Evolutionary conservation across 2,113 vertebrate genomes (phyloP).

Genomic region (Ptilonorhynchus violaceus): DNA sequence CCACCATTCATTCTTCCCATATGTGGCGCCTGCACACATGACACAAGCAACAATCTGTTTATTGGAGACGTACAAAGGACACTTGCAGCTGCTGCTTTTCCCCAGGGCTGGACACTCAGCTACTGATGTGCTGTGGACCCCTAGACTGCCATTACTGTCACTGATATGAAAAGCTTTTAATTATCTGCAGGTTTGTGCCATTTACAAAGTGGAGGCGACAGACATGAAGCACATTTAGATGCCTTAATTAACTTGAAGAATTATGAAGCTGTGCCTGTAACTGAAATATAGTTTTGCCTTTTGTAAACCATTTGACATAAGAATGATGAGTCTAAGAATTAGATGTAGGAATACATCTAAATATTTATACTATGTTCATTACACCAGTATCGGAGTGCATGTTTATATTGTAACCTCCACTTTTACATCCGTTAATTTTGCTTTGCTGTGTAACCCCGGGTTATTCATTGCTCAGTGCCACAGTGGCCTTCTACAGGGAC

Average conservation of each 20-base stretch:
- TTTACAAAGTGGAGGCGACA: not conserved
- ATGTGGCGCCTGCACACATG: fast-evolving
- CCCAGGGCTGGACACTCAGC: not conserved
- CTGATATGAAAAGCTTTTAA: not conserved
- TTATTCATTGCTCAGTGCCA: not conserved
- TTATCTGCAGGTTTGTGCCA: not conserved
- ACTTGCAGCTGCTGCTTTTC: not conserved
- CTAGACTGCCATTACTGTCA: not conserved
- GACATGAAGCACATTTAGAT: not conserved
- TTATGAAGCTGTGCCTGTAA: not conserved
- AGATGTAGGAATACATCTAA: slow-evolving; percentile 37
- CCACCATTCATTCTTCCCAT: fast-evolving
- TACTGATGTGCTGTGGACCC: not conserved
- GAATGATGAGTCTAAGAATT: slow-evolving; percentile 16
- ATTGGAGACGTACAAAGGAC: fast-evolving
- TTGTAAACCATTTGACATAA: slow-evolving; percentile 36
- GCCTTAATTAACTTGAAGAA: slow-evolving; percentile 16
- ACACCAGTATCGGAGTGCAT: not conserved
- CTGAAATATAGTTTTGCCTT: not conserved
- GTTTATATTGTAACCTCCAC: not conserved
- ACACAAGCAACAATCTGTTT: not conserved
- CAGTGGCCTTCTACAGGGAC: not conserved
- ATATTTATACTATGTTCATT: not conserved
- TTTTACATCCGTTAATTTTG: not conserved
- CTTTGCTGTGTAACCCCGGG: not conserved